phyloP scores from a whole-genome alignment of 1,140 invertebrate genomes.

The Brachionus calyciflorus region DNA sequence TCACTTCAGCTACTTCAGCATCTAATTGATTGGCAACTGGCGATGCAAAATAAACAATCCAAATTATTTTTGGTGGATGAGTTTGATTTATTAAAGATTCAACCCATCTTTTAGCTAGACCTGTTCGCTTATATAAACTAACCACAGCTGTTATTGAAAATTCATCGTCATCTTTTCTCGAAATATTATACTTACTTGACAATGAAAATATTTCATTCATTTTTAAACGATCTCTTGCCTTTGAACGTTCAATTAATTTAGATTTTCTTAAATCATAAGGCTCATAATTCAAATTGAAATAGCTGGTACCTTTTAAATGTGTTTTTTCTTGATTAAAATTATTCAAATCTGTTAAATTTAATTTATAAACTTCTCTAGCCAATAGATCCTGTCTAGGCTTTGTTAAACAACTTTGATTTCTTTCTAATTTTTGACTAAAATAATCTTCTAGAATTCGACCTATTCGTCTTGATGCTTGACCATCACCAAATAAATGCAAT shows the following conservation, averaged over 20 bases:
- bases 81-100: too few species aligned
- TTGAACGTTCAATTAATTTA: neutral
- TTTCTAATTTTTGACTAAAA: neutral
- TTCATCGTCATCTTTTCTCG: neutral
- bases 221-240: neutral
- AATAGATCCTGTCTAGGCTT: neutral
- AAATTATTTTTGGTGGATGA: too few species aligned
- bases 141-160: too few species aligned
- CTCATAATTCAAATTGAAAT: neutral
- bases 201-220: neutral
- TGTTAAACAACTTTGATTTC: neutral
- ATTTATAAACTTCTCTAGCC: neutral
- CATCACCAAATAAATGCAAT: constrained; percentile 9
- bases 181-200: neutral
- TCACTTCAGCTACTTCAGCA: too few species aligned
- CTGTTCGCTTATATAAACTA: too few species aligned
- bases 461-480: neutral
- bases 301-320: neutral
- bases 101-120: too few species aligned
- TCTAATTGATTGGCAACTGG: too few species aligned
- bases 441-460: neutral
- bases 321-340: neutral
- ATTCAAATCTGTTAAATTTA: neutral
- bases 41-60: too few species aligned
- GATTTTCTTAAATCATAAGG: neutral